These are phyloP conservation scores for Nomada lathburiana DNA, from an alignment of 2,888 invertebrate species.

Conservation along the genomic window DNA sequence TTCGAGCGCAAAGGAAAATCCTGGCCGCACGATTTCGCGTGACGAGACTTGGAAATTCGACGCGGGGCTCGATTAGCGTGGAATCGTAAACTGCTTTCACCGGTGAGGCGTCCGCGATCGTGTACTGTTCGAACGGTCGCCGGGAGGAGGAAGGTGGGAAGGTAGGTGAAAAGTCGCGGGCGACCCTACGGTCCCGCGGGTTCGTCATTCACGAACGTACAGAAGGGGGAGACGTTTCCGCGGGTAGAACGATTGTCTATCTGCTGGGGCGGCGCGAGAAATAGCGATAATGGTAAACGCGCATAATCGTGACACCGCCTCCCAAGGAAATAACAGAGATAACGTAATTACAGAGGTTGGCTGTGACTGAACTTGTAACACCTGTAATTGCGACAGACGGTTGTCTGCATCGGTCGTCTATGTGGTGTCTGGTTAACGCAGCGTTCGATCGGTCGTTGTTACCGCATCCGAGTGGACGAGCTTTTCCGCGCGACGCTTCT, in stretches of 20 bases:
- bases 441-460: constrained; percentile 12
- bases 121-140: too few species aligned
- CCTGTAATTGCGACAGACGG: constrained; percentile 52
- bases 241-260: constrained; percentile 17
- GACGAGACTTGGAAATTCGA: constrained; percentile 68
- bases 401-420: constrained; percentile 11
- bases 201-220: background rate
- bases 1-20: constrained; percentile 46
- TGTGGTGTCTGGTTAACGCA: constrained; percentile 14
- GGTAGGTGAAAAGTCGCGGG: background rate
- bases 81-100: too few species aligned
- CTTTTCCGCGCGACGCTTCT: background rate
- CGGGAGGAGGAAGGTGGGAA: background rate
- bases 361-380: constrained; percentile 43
- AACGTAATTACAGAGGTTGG: constrained; percentile 49
- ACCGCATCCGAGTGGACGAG: constrained; percentile 13
- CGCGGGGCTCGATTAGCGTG: constrained; percentile 7
- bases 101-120: too few species aligned
- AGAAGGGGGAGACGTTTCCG: constrained; percentile 11
- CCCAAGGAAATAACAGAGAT: constrained; percentile 26
- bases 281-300: constrained; percentile 11
- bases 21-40: constrained; percentile 68
- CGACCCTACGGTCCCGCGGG: background rate
- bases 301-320: constrained; percentile 37
- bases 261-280: constrained; percentile 9